Percentiles rank a stretch among this genome's conserved stretches.
Evolutionary conservation across 1,140 invertebrate genomes (phyloP).

Genomic region (Phymastichus coffea): DNA sequence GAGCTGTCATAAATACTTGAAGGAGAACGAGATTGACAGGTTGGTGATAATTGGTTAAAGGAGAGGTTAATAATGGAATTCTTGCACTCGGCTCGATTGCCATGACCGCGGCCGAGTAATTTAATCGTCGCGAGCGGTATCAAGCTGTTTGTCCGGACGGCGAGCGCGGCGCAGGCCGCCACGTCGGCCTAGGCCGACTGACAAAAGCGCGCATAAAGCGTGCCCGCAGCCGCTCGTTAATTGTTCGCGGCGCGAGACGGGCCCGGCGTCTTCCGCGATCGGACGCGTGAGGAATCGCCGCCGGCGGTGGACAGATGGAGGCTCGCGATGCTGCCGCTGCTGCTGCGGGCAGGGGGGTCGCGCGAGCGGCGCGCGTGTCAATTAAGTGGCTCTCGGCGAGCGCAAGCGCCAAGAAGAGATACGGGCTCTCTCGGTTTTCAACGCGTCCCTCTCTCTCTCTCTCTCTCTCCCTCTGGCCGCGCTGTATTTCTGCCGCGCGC

Average conservation of each 20-base stretch:
- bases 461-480: constrained; percentile 14
- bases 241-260: constrained; percentile 3
- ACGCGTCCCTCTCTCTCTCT: constrained; percentile 39
- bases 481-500: constrained; percentile 3
- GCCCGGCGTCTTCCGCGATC: constrained; percentile 39
- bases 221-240: constrained; percentile 19
- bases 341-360: constrained; percentile 47
- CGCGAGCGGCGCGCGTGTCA: constrained; percentile 55
- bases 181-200: too few species aligned
- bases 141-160: too few species aligned
- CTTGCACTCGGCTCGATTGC: too few species aligned
- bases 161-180: too few species aligned
- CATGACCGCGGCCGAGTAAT: too few species aligned
- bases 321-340: constrained; percentile 43
- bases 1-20: too few species aligned
- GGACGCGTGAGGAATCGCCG: constrained; percentile 37
- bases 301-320: constrained; percentile 44
- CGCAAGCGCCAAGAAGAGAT: too few species aligned
- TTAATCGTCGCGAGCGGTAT: too few species aligned
- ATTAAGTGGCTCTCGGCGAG: constrained; percentile 53
- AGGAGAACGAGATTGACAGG: too few species aligned
- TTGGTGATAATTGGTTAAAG: too few species aligned
- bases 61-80: too few species aligned
- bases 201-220: constrained; percentile 3
- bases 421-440: constrained; percentile 51